Percentiles rank a stretch among this genome's conserved stretches.
Evolutionary conservation across 2,797 vertebrate genomes (phyloP).

Genomic region (Parauchenoglanis punctatus): DNA sequence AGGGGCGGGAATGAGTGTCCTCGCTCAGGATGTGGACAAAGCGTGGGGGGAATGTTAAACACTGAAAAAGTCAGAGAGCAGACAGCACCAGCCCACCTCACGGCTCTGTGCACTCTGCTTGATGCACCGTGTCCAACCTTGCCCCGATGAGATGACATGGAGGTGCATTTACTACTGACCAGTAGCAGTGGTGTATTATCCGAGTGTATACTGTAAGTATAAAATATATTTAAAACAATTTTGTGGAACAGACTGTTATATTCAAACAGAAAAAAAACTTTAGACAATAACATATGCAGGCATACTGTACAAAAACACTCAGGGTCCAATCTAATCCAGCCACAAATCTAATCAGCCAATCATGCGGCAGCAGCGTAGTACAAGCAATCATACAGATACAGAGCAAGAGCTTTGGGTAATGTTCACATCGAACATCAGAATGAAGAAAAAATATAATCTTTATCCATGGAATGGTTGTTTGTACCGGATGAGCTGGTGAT

Average conservation of each 20-base stretch:
- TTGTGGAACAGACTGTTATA: not conserved
- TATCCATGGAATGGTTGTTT: too few species aligned
- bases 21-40: conserved; percentile 45
- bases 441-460: not conserved
- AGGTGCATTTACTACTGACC: conserved; percentile 31
- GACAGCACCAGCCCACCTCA: conserved; percentile 31
- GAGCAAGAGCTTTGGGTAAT: not conserved
- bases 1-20: conserved; percentile 54
- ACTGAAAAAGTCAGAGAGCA: conserved; percentile 40
- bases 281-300: not conserved
- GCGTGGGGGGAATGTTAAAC: conserved; percentile 58
- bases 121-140: conserved; percentile 49
- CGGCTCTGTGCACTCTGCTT: conserved; percentile 30
- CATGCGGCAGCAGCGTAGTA: not conserved
- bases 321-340: too few species aligned
- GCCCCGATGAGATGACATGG: conserved; percentile 34
- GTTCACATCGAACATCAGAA: not conserved
- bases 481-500: not conserved
- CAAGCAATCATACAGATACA: not conserved
- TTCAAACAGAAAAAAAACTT: not conserved
- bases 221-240: not conserved
- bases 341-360: not conserved
- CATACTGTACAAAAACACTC: not conserved
- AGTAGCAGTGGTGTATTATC: not conserved
- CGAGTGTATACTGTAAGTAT: not conserved